Base-by-base conservation (phyloP, 1,140 invertebrate genomes). In the Heliconius melpomene region DNA sequence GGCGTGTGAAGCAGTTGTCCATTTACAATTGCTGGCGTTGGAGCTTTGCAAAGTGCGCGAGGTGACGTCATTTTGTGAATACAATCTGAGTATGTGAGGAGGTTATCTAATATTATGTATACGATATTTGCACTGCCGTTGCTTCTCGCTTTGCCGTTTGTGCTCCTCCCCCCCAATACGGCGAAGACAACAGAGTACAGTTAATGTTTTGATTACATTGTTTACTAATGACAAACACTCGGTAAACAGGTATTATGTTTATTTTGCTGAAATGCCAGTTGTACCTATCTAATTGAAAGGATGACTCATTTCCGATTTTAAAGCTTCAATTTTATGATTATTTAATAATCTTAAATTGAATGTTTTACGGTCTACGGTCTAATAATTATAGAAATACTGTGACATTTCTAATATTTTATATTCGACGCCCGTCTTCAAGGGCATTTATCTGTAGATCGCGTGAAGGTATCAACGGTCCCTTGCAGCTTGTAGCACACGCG, bases 1-100 rank as follows among this genome's bases (percentile, higher is more conserved):
- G 40, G n/a, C 71, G 73, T 79, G 54, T 74, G 72, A 79, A 74
- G 50, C 38, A 79, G 36, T 74, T 74, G 78, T 79, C 54, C 73
- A 5, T 11, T 20, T 54, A 72, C 72, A 23, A 77, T 72, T 72
- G 70, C 46, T 77, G 76, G 70, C 76, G 72, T 77, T 77, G 76
- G n/a, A n/a, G n/a, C n/a, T n/a, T n/a, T n/a, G n/a, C n/a, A n/a
- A n/a, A n/a, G n/a, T n/a, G n/a, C n/a, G 50, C 71, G 23, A 60
- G 20, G 20, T 52, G 50, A 52, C 50, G 50, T 52, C 13, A 52
- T 52, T 52, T 52, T 18, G 18, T 20, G 18, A 46, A 52, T 20
- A 52, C 18, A 52, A 20, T 52, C 50, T 52, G 6, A 52, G 16
- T 18, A 18, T 6, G 6, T 29, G 29, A 29, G 29, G 29, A 29